phyloP scores from a whole-genome alignment of 2,797 vertebrate genomes.

The Monodelphis domestica region DNA sequence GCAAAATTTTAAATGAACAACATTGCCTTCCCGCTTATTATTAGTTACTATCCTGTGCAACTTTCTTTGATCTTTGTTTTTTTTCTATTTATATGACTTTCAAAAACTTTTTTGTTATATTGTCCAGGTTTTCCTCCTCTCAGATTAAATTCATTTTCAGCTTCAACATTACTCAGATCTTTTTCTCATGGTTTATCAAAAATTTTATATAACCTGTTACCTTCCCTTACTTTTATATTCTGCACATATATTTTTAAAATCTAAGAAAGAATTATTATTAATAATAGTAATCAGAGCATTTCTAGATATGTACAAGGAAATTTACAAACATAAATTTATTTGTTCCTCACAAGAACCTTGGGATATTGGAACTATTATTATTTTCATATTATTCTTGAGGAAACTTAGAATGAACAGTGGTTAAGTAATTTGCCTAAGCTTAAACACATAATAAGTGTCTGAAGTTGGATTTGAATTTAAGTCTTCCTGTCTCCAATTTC shows the following conservation, averaged over 20 bases:
- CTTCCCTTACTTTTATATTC: not conserved
- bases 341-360: not conserved
- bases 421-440: too few relatives aligned
- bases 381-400: not conserved
- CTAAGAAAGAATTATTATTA: not conserved
- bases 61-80: not conserved
- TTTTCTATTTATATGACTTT: not conserved
- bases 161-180: not conserved
- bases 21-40: not conserved
- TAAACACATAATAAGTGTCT: too few relatives aligned
- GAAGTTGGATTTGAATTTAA: too few relatives aligned
- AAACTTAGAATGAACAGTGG: not conserved
- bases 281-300: not conserved
- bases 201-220: not conserved
- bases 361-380: not conserved
- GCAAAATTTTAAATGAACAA: not conserved
- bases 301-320: not conserved
- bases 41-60: not conserved
- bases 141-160: not conserved
- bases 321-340: not conserved
- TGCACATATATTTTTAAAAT: not conserved
- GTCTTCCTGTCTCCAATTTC: too few relatives aligned
- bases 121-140: not conserved
- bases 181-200: not conserved
- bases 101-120: not conserved